A percentile compares a stretch with the other conserved stretches of the same genome.
phyloP scores from a whole-genome alignment of 2,888 invertebrate species.

The Cosmopolites sordidus region DNA sequence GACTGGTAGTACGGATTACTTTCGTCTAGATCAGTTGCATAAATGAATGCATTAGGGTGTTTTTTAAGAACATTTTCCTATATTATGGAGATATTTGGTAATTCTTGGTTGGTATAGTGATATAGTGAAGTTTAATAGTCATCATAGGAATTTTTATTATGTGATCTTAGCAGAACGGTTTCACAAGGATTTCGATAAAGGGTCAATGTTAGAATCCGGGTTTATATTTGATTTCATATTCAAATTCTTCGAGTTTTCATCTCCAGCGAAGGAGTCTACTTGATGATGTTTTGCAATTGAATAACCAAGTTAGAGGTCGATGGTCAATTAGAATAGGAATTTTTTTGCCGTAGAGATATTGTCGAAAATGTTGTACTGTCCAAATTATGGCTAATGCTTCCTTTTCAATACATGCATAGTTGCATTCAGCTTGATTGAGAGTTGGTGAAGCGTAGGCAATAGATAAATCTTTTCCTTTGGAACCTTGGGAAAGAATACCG shows the following conservation, averaged over 20 bases:
- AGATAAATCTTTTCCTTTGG: conserved; percentile 15
- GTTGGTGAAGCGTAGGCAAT: conserved; percentile 20
- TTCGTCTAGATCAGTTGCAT: conserved; percentile 23
- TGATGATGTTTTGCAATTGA: conserved; percentile 42
- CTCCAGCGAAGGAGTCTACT: conserved; percentile 41
- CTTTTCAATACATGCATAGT: no score
- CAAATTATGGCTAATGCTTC: no score
- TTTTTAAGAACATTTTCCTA: conserved; percentile 20
- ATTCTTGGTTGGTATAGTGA: conserved; percentile 33
- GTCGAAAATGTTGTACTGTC: no score
- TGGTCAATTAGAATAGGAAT: conserved; percentile 42
- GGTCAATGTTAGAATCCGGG: conserved; percentile 14
- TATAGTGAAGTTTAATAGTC: conserved; percentile 23
- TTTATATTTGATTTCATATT: conserved; percentile 26
- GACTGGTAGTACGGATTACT: conserved; percentile 18
- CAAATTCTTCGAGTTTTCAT: no score
- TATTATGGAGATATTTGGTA: conserved; percentile 13
- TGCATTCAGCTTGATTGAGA: conserved; percentile 26
- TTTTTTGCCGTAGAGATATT: conserved; percentile 35
- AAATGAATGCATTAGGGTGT: conserved; percentile 17
- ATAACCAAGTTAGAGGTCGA: conserved; percentile 40
- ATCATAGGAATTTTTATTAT: conserved; percentile 7
- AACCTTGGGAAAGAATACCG: conserved; percentile 23
- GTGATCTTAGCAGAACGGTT: neutral
- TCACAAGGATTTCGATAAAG: conserved; percentile 9